Conservation (phyloP, 2,888 invertebrate species). For the Flabesymbios commensalis region DNA sequence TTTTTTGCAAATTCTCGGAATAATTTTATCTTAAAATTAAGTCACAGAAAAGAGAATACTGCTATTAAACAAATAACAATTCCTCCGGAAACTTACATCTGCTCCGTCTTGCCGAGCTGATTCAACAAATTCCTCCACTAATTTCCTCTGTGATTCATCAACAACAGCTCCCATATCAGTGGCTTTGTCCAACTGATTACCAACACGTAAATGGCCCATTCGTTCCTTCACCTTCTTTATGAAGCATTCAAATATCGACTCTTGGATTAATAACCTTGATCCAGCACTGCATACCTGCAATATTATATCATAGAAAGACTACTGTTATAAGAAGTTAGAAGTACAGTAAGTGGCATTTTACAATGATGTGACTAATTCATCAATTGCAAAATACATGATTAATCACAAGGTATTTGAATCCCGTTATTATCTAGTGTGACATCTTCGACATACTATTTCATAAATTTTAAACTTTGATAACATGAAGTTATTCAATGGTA, state of each 20-base stretch:
- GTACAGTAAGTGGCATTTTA: not conserved
- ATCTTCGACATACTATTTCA: no score
- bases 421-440: no score
- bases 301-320: slow-evolving; percentile 31
- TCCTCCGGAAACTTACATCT: no score
- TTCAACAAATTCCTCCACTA: slow-evolving; percentile 48
- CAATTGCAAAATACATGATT: no score
- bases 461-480: no score
- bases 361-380: not conserved
- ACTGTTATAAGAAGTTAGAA: not conserved
- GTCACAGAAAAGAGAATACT: no score
- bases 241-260: slow-evolving; percentile 64
- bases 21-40: no score
- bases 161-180: slow-evolving; percentile 63
- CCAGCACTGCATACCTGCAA: slow-evolving; percentile 66
- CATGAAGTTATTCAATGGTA: no score
- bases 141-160: slow-evolving; percentile 48
- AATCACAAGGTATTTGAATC: no score
- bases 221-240: slow-evolving; percentile 62
- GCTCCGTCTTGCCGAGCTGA: slow-evolving; percentile 56
- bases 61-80: no score
- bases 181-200: slow-evolving; percentile 62
- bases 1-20: no score
- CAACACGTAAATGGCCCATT: slow-evolving; percentile 60
- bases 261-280: slow-evolving; percentile 66